A percentile compares a stretch with the other conserved stretches of the same genome.
Evolutionary conservation across 2,888 invertebrate genomes (phyloP).

Genomic region (Allolobophora icterica): DNA sequence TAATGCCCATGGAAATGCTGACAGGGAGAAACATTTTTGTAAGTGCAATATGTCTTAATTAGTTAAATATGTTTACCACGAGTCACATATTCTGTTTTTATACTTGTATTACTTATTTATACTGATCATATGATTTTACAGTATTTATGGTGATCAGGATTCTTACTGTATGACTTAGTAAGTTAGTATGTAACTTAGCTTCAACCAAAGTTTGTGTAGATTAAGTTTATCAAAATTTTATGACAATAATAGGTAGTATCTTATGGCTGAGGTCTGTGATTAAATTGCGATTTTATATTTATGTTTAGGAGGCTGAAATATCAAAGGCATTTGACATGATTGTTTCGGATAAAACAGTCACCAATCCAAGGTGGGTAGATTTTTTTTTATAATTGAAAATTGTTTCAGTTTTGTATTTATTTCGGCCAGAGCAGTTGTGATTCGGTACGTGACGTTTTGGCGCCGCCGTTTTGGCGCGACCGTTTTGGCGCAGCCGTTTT

Average conservation of each 20-base stretch:
- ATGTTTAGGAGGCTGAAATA: not conserved
- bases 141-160: not conserved
- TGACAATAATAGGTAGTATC: not conserved
- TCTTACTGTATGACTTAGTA: not conserved
- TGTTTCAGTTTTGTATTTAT: not conserved
- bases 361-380: constrained; percentile 5
- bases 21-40: not conserved
- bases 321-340: constrained; percentile 19
- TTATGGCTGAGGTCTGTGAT: not conserved
- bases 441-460: too few relatives aligned
- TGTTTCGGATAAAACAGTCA: constrained; percentile 20
- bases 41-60: too few relatives aligned
- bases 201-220: not conserved
- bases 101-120: not conserved
- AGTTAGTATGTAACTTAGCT: not conserved
- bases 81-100: not conserved
- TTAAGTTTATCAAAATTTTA: not conserved
- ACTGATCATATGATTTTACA: not conserved
- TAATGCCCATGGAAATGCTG: too few relatives aligned
- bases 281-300: not conserved
- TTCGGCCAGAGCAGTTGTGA: not conserved
- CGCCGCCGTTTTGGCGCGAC: too few relatives aligned
- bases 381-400: not conserved
- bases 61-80: not conserved
- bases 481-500: too few relatives aligned